phyloP scores from a whole-genome alignment of 2,113 vertebrate genomes.

The Brachyhypopomus occidentalis region DNA sequence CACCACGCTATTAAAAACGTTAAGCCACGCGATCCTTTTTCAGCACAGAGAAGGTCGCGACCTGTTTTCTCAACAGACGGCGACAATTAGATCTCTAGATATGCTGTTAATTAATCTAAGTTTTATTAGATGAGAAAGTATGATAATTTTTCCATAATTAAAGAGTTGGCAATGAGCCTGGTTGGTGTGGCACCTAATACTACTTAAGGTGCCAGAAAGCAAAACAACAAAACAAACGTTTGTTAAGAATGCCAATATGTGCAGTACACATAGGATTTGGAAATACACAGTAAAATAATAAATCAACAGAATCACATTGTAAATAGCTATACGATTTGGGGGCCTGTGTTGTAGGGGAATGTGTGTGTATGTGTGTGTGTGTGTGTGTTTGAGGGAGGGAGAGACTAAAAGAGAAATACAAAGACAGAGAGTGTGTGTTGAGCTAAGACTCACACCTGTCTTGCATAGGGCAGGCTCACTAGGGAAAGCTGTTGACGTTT shows the following conservation, averaged over 20 bases:
- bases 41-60: neutral
- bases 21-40: slow-evolving; percentile 6
- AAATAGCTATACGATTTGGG: neutral
- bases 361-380: slow-evolving; percentile 14
- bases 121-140: slow-evolving; percentile 9
- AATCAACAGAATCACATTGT: neutral
- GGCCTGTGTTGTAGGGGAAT: too few relatives aligned
- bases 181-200: too few relatives aligned
- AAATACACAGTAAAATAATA: neutral
- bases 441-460: slow-evolving; percentile 35
- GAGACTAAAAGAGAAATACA: neutral
- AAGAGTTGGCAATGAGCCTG: neutral
- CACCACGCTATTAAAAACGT: neutral
- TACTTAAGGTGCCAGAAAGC: too few relatives aligned
- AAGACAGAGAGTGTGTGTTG: slow-evolving; percentile 1
- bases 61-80: slow-evolving; percentile 37
- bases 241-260: too few relatives aligned
- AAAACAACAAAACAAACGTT: too few relatives aligned
- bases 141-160: slow-evolving; percentile 2
- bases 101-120: slow-evolving; percentile 29
- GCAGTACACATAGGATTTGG: too few relatives aligned
- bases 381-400: slow-evolving; percentile 11
- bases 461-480: slow-evolving; percentile 27
- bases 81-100: slow-evolving; percentile 22
- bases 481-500: slow-evolving; percentile 45